phyloP scores from a whole-genome alignment of 2,113 vertebrate species.

The Istiophorus platypterus region DNA sequence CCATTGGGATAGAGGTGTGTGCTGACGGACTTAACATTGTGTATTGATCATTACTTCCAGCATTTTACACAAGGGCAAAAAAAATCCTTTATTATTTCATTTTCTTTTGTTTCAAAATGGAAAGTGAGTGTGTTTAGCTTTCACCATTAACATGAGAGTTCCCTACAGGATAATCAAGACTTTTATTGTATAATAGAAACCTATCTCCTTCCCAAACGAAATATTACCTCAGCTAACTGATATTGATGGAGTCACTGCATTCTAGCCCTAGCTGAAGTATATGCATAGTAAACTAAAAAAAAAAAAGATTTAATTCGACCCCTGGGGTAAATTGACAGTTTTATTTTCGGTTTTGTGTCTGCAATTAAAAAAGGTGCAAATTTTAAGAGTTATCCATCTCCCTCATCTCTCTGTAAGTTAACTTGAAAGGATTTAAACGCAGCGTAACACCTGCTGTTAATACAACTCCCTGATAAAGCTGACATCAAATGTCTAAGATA shows the following conservation, averaged over 20 bases:
- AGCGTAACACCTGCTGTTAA: slow-evolving; percentile 69
- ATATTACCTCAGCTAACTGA: slow-evolving; percentile 5
- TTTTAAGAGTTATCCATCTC: slow-evolving; percentile 39
- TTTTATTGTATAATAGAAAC: slow-evolving; percentile 10
- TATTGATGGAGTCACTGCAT: background rate
- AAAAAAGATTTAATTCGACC: slow-evolving; percentile 8
- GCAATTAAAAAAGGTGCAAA: slow-evolving; percentile 49
- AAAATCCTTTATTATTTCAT: background rate
- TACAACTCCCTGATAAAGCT: slow-evolving; percentile 65
- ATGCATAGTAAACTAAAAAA: background rate
- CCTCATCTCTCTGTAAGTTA: slow-evolving; percentile 66
- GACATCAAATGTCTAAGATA: slow-evolving; percentile 76
- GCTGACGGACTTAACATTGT: slow-evolving; percentile 2
- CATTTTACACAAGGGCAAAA: background rate
- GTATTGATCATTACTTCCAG: slow-evolving; percentile 1
- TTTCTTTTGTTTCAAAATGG: slow-evolving; percentile 8
- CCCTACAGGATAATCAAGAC: background rate
- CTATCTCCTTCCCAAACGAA: background rate
- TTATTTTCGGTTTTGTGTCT: slow-evolving; percentile 36
- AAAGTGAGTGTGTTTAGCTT: background rate
- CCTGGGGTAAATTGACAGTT: slow-evolving; percentile 3
- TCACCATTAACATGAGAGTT: background rate
- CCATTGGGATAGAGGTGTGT: background rate
- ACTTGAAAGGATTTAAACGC: slow-evolving; percentile 75
- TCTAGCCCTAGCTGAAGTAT: background rate